Conservation (phyloP, 2,888 invertebrate genomes). For the Ceriagrion tenellum region DNA sequence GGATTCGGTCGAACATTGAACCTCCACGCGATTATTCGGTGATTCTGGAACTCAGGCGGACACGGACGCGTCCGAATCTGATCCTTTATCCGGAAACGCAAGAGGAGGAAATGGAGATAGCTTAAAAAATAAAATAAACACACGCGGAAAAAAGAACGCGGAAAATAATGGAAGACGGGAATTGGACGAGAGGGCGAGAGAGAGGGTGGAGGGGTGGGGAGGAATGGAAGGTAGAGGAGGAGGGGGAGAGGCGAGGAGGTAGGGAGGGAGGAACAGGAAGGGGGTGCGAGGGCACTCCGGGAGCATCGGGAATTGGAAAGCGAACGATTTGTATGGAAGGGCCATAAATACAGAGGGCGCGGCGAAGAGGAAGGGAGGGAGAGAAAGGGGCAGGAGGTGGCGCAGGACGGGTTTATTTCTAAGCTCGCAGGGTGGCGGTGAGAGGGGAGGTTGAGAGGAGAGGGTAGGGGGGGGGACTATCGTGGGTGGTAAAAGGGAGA, state of each 20-base stretch:
- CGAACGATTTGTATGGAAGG: slow-evolving; percentile 2
- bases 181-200: slow-evolving; percentile 1
- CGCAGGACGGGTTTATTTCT: background rate
- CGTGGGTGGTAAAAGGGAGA: too few species aligned
- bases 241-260: background rate
- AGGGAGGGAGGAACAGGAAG: background rate
- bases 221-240: background rate
- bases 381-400: background rate
- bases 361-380: background rate
- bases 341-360: background rate
- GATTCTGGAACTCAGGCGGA: background rate
- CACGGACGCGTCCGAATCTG: background rate
- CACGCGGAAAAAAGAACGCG: background rate
- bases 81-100: background rate
- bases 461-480: background rate
- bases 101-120: background rate
- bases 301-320: background rate
- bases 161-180: background rate
- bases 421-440: too few species aligned
- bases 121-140: background rate
- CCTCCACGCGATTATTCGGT: background rate
- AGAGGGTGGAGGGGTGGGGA: background rate
- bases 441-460: too few species aligned
- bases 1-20: background rate
- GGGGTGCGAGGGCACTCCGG: background rate